Evolutionary conservation across 2,797 vertebrate species (phyloP).

Genomic region (Taenioides sp.): DNA sequence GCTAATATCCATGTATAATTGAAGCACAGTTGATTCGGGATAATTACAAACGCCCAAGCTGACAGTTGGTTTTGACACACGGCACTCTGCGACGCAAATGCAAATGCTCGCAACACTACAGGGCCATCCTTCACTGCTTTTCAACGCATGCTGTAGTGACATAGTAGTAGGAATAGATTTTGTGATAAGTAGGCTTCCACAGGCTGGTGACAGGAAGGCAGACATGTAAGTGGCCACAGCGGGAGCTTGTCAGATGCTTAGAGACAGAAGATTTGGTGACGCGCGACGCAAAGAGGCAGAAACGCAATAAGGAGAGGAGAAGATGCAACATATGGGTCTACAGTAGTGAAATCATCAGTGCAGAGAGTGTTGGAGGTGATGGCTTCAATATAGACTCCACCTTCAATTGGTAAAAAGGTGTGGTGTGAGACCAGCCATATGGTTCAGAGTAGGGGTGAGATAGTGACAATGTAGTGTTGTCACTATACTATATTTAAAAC

Average conservation of each 20-base stretch:
- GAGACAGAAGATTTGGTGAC: conserved; percentile 33
- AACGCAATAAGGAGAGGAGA: conserved; percentile 39
- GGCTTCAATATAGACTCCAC: conserved; percentile 54
- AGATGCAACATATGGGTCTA: conserved; percentile 65
- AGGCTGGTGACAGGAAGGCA: conserved; percentile 34
- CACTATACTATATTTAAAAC: background rate
- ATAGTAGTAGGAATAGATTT: conserved; percentile 28
- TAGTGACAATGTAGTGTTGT: too few relatives aligned
- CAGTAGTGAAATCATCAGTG: conserved; percentile 59
- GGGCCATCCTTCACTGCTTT: conserved; percentile 9
- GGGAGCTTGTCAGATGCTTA: conserved; percentile 50
- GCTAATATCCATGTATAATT: conserved; percentile 15
- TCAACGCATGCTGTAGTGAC: conserved; percentile 12
- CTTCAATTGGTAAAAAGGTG: conserved; percentile 4
- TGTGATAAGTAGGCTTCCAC: conserved; percentile 30
- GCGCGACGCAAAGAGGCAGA: conserved; percentile 39
- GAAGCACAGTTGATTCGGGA: background rate
- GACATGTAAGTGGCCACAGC: conserved; percentile 62
- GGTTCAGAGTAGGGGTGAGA: background rate
- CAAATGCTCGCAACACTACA: conserved; percentile 18
- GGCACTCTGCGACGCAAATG: conserved; percentile 18
- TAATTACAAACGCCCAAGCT: conserved; percentile 31
- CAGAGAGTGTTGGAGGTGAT: conserved; percentile 54
- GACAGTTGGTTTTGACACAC: conserved; percentile 12
- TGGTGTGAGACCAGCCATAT: background rate